phyloP scores from a whole-genome alignment of 2,113 vertebrate species.

The Meleagris gallopavo region DNA sequence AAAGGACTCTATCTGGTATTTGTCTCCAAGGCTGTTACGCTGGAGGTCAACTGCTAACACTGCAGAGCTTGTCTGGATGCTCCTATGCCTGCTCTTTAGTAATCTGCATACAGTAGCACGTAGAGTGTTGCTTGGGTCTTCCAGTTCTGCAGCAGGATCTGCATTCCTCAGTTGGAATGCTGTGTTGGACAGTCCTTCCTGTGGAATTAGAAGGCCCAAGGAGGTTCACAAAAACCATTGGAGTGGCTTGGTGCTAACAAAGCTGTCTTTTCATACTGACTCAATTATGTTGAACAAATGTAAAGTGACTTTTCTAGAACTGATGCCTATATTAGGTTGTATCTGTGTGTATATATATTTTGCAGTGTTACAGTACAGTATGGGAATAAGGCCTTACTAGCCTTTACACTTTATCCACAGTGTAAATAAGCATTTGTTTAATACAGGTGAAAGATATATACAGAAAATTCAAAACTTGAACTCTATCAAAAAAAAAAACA shows the following conservation, averaged over 20 bases:
- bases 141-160: neutral
- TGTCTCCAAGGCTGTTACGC: neutral
- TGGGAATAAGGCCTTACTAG: slow-evolving; percentile 74
- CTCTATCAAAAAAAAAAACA: slow-evolving; percentile 53
- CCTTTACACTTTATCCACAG: slow-evolving; percentile 66
- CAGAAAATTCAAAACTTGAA: slow-evolving; percentile 75
- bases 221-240: neutral
- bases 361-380: slow-evolving; percentile 72
- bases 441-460: slow-evolving; percentile 73
- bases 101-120: neutral
- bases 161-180: fast-evolving
- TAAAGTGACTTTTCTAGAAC: slow-evolving; percentile 68
- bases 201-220: neutral
- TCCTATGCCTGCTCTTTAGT: neutral
- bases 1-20: neutral
- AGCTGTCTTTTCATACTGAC: slow-evolving; percentile 43
- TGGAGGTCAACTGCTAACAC: neutral
- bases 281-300: slow-evolving; percentile 68
- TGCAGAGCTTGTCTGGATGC: neutral
- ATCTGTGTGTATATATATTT: slow-evolving; percentile 72
- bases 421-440: slow-evolving; percentile 82
- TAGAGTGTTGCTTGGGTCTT: neutral
- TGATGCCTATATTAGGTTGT: slow-evolving; percentile 85
- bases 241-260: slow-evolving; percentile 76
- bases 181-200: neutral